Evolutionary conservation across 1,140 invertebrate genomes (phyloP).

Genomic region (Drosophila nigrodunni): DNA sequence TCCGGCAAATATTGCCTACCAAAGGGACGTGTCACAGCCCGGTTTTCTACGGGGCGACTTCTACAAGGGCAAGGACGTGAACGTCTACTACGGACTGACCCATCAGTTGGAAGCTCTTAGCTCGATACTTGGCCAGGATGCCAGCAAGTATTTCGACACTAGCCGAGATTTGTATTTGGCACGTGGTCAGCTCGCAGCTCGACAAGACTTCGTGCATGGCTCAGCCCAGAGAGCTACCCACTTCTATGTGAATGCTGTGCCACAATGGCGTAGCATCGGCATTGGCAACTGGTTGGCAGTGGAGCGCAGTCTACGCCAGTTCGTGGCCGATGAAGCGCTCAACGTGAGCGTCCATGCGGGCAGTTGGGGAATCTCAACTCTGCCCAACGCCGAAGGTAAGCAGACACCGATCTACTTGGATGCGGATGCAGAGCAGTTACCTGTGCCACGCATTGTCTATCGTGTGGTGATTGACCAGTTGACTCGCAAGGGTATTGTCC

Average conservation of each 20-base stretch:
- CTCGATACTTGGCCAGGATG: conserved; percentile 47
- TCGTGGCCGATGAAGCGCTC: conserved; percentile 65
- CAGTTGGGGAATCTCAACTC: conserved; percentile 85
- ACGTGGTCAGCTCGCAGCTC: conserved; percentile 88
- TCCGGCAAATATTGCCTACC: conserved; percentile 64
- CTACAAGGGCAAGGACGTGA: conserved; percentile 65
- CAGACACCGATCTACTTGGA: conserved; percentile 85
- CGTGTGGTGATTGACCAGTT: conserved; percentile 86
- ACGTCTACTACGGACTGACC: conserved; percentile 54
- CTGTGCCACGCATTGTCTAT: conserved; percentile 86
- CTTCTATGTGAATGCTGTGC: conserved; percentile 88
- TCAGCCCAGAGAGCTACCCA: conserved; percentile 87
- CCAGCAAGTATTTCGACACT: conserved; percentile 63
- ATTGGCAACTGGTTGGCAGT: conserved; percentile 87
- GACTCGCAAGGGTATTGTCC: conserved; percentile 84
- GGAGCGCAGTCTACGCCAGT: conserved; percentile 84
- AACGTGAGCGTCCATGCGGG: conserved; percentile 87
- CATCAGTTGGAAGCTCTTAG: conserved; percentile 56
- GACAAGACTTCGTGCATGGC: conserved; percentile 87
- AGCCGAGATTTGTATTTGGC: conserved; percentile 85
- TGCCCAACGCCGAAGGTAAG: conserved; percentile 84
- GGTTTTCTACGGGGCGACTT: conserved; percentile 66
- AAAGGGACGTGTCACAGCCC: conserved; percentile 64
- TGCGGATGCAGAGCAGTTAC: conserved; percentile 77
- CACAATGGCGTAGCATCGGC: conserved; percentile 88